Base-by-base conservation (phyloP, 2,797 vertebrate genomes). In the Rhynchotus rufescens region DNA sequence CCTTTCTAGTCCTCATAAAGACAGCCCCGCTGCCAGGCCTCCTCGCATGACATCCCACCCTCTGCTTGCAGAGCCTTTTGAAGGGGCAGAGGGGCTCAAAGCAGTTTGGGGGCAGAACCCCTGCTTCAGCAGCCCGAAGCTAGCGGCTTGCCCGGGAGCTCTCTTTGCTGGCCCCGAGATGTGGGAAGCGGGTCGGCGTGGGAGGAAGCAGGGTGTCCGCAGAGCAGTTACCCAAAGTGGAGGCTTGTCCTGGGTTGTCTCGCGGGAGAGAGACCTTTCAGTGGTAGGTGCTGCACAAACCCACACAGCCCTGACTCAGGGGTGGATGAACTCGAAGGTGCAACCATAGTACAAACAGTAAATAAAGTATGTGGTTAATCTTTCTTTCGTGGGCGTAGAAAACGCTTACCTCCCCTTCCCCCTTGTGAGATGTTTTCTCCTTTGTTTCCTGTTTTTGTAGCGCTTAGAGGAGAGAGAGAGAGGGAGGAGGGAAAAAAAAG, bases 401-500 rank as follows among this genome's bases (percentile, higher is more conserved):
- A 92, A 82, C 17, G 32, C 93, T 95, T 95, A 95, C 90, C 91
- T 94, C 82, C 84, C 90, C 94, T 88, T 91, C 93, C 95, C 92
- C 94, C 88, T 32, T 28, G 12, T 89, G 91, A 96, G 94, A 95
- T 94, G 88, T 96, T 96, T 96, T 96, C 95, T 92, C 94, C 96
- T 96, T 96, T 96, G 95, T 96, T 96, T 96, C 95, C 96, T 96
- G 96, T 95, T 96, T 96, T 96, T 87, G 84, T 90, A 94, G 90
- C 0, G 12, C 86, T 94, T 90, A 82, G 86, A 92, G 83, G 75
- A 72, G 71, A 52, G 57, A 15, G 34, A 79, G 6, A 26, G 14
- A 2, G 54, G 30, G n/a, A n/a, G 54, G 30, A n/a, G 4, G 10
- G 10, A 54, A 28, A 84, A 54, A 38, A 28, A 79, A 42, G 16